Evolutionary conservation across 2,113 vertebrate genomes (phyloP).

Genomic region (Eulemur macaco): DNA sequence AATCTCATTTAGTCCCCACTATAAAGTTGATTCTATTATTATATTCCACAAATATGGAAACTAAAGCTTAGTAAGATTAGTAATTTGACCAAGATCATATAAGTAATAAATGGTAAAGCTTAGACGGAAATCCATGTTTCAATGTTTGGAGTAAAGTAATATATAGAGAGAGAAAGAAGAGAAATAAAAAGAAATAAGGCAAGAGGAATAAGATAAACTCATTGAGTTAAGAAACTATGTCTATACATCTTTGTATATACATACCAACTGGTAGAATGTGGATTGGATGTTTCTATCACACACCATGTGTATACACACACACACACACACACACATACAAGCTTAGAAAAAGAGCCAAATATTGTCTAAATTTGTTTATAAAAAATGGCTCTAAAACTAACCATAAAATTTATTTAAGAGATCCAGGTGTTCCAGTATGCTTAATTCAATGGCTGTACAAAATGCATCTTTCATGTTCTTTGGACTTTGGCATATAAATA

Average conservation of each 20-base stretch:
- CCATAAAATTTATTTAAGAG: background rate
- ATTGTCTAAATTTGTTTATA: background rate
- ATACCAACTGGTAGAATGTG: background rate
- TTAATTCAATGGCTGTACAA: background rate
- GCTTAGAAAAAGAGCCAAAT: background rate
- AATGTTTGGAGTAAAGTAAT: background rate
- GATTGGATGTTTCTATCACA: background rate
- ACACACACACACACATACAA: background rate
- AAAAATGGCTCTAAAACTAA: background rate
- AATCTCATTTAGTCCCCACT: background rate
- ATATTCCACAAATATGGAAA: background rate
- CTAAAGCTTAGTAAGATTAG: background rate
- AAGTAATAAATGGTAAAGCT: background rate
- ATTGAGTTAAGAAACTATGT: background rate
- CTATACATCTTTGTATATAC: background rate
- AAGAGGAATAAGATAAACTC: background rate
- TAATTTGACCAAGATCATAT: background rate
- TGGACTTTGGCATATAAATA: background rate
- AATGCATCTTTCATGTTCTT: background rate
- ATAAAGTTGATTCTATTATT: background rate
- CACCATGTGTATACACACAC: background rate
- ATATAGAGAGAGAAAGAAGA: background rate
- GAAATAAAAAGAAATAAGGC: background rate
- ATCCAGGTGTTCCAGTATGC: background rate
- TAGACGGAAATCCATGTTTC: background rate